A percentile compares a stretch with the other conserved stretches of the same genome.
phyloP scores from a whole-genome alignment of 2,113 vertebrate species.

The Pomatorhinus ruficollis region DNA sequence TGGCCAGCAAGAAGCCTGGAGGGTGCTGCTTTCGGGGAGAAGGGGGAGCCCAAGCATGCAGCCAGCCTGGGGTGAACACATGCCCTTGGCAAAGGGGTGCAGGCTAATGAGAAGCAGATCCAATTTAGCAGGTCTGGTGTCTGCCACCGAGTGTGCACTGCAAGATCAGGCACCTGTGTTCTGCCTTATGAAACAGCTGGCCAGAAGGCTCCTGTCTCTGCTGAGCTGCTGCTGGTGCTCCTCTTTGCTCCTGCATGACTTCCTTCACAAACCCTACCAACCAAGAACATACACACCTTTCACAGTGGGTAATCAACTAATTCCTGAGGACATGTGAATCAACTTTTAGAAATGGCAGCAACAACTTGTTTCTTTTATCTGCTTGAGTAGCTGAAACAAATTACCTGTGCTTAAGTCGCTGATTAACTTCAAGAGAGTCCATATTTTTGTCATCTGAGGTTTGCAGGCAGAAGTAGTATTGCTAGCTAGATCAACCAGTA shows the following conservation, averaged over 20 bases:
- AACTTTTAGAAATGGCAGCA: background rate
- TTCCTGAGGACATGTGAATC: background rate
- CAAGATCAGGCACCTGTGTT: background rate
- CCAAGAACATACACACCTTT: background rate
- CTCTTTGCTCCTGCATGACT: background rate
- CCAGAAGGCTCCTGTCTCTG: background rate
- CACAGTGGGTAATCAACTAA: background rate
- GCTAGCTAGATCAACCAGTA: background rate
- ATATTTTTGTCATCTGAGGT: background rate
- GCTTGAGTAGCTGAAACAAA: background rate
- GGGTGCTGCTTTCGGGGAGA: background rate
- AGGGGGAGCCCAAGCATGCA: background rate
- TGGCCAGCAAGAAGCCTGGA: background rate
- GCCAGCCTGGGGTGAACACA: background rate
- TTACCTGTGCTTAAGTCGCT: background rate
- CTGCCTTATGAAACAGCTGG: background rate
- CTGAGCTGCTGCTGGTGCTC: background rate
- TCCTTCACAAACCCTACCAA: background rate
- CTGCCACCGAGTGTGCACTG: fast-evolving
- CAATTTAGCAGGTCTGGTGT: background rate
- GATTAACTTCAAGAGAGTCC: background rate
- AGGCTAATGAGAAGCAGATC: background rate
- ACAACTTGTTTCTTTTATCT: background rate
- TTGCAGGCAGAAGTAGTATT: background rate
- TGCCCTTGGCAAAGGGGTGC: background rate